Evolutionary conservation across 2,113 vertebrate genomes (phyloP).

Genomic region (Capreolus pygargus): DNA sequence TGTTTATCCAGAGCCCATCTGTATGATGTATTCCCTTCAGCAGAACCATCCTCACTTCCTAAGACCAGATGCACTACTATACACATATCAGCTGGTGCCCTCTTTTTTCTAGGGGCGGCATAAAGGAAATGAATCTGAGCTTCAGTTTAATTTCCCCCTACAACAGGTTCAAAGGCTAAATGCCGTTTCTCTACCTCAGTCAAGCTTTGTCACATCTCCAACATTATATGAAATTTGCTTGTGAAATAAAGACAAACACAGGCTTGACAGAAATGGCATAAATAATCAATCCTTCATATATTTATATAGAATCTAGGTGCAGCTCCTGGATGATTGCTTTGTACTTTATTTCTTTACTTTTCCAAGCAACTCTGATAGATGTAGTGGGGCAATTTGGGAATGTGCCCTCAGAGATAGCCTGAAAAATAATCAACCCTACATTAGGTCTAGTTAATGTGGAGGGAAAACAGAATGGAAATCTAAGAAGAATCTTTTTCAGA

Average conservation of each 20-base stretch:
- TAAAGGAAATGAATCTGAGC: slow-evolving; percentile 75
- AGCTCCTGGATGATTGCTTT: slow-evolving; percentile 79
- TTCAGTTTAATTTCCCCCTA: slow-evolving; percentile 58
- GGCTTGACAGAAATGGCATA: slow-evolving; percentile 76
- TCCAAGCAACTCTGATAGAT: slow-evolving; percentile 72
- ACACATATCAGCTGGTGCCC: not conserved
- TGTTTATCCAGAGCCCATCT: not conserved
- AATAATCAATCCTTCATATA: slow-evolving; percentile 82
- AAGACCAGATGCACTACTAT: not conserved
- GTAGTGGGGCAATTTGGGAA: slow-evolving; percentile 50
- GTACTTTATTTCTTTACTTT: slow-evolving; percentile 78
- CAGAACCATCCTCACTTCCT: not conserved
- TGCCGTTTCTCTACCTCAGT: slow-evolving; percentile 70
- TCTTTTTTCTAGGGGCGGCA: slow-evolving; percentile 60
- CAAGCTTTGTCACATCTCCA: slow-evolving; percentile 67
- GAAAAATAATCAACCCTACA: slow-evolving; percentile 44
- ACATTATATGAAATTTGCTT: slow-evolving; percentile 79
- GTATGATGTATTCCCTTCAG: accelerated
- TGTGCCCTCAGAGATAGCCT: not conserved
- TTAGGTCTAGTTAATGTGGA: not conserved
- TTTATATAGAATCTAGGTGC: slow-evolving; percentile 81
- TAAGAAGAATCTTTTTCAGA: not conserved
- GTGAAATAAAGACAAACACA: slow-evolving; percentile 82
- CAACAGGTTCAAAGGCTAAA: slow-evolving; percentile 77
- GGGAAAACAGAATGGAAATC: not conserved